Evolutionary conservation across 2,797 vertebrate species (phyloP), one percentile per base, ranked within the genome.

Genomic region (Typhlichthys subterraneus): DNA sequence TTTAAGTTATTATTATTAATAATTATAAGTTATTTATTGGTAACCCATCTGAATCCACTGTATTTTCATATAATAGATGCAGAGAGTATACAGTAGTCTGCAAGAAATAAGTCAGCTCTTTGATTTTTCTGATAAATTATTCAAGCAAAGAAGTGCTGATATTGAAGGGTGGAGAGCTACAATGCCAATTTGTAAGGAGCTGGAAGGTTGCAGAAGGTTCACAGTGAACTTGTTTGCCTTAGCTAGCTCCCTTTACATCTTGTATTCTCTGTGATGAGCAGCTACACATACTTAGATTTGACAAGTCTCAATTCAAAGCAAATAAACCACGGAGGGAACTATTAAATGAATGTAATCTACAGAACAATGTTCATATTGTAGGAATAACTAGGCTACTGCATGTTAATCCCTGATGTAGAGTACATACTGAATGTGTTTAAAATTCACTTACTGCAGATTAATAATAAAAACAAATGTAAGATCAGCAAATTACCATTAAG

Each of bases 131-230:
- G 53, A 75, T 89, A 79, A 92, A 91, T 89, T 85, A 91, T 93
- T 92, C 80, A 92, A 80, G 65, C 54, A 49, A 54, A 69, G 67
- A 86, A 85, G 81, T 74, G 76, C 80, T 88, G 85, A 87, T 90
- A 87, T 90, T 82, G 83, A 81, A 85, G 77, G 81, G 78, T 66
- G 75, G 70, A 9, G 71, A 82, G 75, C 70, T 76, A 70, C 57
- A 75, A 82, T 79, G 72, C 23, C 75, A 62, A 68, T 71, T 77
- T 63, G 65, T 61, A 61, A 77, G 72, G 72, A 83, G 61, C 70
- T 73, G 68, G 17, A 67, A 86, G 91, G 88, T 91, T 85, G 83
- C 56, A 12, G 45, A 79, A 84, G 91, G 89, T 91, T 92, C 88
- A 90, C 53, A 14, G 1, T 61, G 69, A 86, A 88, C 75, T 73